Conservation (phyloP, 1,140 invertebrate genomes). For the Galleria mellonella region DNA sequence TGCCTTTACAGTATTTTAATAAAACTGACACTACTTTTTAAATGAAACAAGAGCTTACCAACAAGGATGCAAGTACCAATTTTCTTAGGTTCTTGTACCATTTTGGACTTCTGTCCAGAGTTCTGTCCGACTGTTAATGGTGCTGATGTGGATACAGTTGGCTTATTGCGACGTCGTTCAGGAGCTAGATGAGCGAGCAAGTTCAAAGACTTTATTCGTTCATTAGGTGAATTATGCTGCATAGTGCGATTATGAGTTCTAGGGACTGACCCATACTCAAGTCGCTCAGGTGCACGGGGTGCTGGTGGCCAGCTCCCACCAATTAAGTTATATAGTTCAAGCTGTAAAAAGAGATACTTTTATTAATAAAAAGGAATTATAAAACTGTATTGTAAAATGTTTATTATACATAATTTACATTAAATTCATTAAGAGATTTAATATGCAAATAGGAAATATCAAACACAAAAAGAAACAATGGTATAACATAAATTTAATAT, state of each 20-base stretch:
- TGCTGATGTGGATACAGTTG: constrained; percentile 7
- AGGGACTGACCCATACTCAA: constrained; percentile 55
- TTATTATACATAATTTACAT: no score
- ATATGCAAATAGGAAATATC: no score
- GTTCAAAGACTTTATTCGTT: constrained; percentile 58
- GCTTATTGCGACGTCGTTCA: constrained; percentile 37
- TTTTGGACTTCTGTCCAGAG: constrained; percentile 29
- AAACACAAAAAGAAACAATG: no score
- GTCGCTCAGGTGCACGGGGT: constrained; percentile 41
- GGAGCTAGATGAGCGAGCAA: constrained; percentile 53
- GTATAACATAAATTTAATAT: no score
- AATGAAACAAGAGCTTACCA: constrained; percentile 27
- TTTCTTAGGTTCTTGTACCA: constrained; percentile 64
- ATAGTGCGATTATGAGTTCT: constrained; percentile 37
- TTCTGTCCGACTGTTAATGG: constrained; percentile 18
- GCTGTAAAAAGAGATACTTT: constrained; percentile 15
- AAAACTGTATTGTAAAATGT: no score
- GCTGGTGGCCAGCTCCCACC: constrained; percentile 65
- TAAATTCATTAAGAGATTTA: no score
- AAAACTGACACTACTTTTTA: background rate
- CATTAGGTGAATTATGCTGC: constrained; percentile 43
- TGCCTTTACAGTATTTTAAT: no score
- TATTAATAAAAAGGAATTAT: no score
- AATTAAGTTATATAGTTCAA: constrained; percentile 59
- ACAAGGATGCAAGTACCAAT: constrained; percentile 61